Conservation (phyloP, 2,113 vertebrate species). For the Triplophysa dalaica region DNA sequence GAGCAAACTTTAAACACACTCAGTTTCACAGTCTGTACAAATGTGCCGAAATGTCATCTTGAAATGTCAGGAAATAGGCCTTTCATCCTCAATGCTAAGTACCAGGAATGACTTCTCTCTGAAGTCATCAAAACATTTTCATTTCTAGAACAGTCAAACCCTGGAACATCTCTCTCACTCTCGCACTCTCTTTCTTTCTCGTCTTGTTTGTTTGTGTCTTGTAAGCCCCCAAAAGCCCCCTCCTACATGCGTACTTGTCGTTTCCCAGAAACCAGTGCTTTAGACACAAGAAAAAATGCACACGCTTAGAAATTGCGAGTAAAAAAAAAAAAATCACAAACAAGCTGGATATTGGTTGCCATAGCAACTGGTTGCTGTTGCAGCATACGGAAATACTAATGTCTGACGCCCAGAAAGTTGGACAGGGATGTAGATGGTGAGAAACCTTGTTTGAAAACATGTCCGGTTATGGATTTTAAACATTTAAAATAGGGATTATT, state of each 20-base stretch:
- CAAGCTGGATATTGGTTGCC: conserved; percentile 50
- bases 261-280: conserved; percentile 44
- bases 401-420: conserved; percentile 41
- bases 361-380: conserved; percentile 62
- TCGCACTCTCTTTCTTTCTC: no score
- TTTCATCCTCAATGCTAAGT: background rate
- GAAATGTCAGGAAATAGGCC: conserved; percentile 30
- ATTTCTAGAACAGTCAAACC: conserved; percentile 44
- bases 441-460: background rate
- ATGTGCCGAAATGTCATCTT: conserved; percentile 28
- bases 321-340: conserved; percentile 33
- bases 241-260: conserved; percentile 45
- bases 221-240: conserved; percentile 46
- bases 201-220: conserved; percentile 8
- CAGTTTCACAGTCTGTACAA: conserved; percentile 1
- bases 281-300: conserved; percentile 38
- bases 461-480: conserved; percentile 11
- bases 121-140: conserved; percentile 21
- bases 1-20: conserved; percentile 34
- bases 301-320: conserved; percentile 4
- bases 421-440: conserved; percentile 10
- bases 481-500: conserved; percentile 6
- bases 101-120: background rate
- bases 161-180: conserved; percentile 21
- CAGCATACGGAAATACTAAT: conserved; percentile 38